Conservation (phyloP, 2,797 vertebrate genomes). For the Ptychadena robeensis region DNA sequence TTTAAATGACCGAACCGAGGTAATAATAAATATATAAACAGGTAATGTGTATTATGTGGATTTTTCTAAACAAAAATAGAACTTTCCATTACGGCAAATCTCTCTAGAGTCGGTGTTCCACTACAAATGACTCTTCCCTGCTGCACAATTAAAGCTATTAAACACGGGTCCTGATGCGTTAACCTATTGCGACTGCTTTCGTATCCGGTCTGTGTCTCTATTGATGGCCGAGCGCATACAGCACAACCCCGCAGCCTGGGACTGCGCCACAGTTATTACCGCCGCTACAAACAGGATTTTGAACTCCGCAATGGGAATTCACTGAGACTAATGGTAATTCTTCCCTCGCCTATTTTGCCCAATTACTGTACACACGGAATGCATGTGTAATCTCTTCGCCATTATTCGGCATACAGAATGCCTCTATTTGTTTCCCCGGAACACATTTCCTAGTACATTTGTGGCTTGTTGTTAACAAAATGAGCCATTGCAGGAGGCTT, state of each 20-base stretch:
- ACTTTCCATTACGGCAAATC: background rate
- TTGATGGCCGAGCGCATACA: background rate
- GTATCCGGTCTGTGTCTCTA: background rate
- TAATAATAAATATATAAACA: too few relatives aligned
- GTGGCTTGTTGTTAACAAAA: slow-evolving; percentile 12
- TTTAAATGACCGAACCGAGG: too few relatives aligned
- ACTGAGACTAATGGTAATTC: slow-evolving; percentile 34
- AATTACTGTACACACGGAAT: slow-evolving; percentile 20
- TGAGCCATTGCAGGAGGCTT: background rate
- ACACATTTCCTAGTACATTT: slow-evolving; percentile 21
- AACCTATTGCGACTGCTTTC: slow-evolving; percentile 1
- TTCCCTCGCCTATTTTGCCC: slow-evolving; percentile 26
- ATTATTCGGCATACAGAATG: slow-evolving; percentile 26
- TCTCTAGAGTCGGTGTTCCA: background rate
- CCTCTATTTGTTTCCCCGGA: slow-evolving; percentile 34
- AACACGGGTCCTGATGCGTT: background rate
- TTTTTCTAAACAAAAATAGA: too few relatives aligned
- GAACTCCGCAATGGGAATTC: slow-evolving; percentile 2
- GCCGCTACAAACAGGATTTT: slow-evolving; percentile 4
- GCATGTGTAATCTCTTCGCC: slow-evolving; percentile 2
- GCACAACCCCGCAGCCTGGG: background rate
- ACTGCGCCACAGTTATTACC: background rate
- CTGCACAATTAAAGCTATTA: background rate
- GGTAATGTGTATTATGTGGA: too few relatives aligned
- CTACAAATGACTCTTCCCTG: background rate